Base-by-base conservation (phyloP, 2,797 vertebrate genomes). In the Cichlasoma orientale region DNA sequence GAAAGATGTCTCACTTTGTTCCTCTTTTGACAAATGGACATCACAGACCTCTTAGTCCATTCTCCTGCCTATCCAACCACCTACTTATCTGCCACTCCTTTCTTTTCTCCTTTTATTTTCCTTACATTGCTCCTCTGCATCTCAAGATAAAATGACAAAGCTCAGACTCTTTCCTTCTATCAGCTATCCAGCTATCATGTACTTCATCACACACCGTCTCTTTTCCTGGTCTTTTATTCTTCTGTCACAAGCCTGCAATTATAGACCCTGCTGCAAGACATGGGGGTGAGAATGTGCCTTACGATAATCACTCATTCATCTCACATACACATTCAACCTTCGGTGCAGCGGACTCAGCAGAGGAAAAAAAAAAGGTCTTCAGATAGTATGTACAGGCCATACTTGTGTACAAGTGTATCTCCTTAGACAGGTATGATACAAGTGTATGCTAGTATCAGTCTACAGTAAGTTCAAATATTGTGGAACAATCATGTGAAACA, bases 181-280 rank as follows among this genome's bases (percentile, higher is more conserved):
- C 58, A 78, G 50, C 53, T 19, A 57, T 56, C 74, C 55, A 58
- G 75, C 77, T 80, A 84, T 72, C 78, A 82, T 27, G 25, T 52
- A 77, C 72, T 77, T 85, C 82, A 85, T 85, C 87, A 80, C 55
- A 55, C 81, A 31, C 47, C 4, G 33, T 77, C 44, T 83, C 71
- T 74, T 83, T 56, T 81, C 56, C 36, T 12, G 18, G 2, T 75
- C 59, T 74, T 84, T 90, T 82, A 68, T 86, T 78, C 78, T 74
- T 69, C 66, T 31, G 76, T 59, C 72, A 81, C 89, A 90, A 89
- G 81, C 84, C 88, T 89, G 79, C 89, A 91, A 91, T 85, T 91
- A 90, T 44, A 79, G 78, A 87, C 57, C 72, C 71, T 38, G 56
- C 70, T 75, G 80, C 44, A 83, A 86, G 79, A 86, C 79, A 81